Evolutionary conservation across 2,797 vertebrate species (phyloP).

Genomic region (Perodicticus potto): DNA sequence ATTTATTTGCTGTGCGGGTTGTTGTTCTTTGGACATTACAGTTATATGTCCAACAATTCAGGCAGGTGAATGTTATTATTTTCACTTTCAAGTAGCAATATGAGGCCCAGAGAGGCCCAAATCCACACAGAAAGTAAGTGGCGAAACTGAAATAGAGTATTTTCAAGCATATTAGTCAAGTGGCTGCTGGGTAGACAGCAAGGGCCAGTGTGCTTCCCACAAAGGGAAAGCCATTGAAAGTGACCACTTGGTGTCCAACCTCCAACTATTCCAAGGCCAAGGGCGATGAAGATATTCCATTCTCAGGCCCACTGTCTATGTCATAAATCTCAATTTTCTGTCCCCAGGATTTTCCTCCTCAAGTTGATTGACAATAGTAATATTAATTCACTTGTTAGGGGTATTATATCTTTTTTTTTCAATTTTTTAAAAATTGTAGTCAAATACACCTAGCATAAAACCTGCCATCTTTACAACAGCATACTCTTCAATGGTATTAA

Average conservation of each 20-base stretch:
- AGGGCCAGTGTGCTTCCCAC: background rate
- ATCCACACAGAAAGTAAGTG: background rate
- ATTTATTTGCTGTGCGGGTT: slow-evolving; percentile 26
- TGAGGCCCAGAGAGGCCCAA: slow-evolving; percentile 27
- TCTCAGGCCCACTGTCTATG: background rate
- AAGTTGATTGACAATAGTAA: background rate
- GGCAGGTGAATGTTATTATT: background rate
- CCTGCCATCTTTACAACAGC: background rate
- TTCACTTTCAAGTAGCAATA: slow-evolving; percentile 51
- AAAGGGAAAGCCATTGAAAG: background rate
- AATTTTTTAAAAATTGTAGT: background rate
- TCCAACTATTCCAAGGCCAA: background rate
- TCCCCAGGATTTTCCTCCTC: background rate
- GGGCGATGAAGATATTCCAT: background rate
- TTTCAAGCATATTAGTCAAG: background rate
- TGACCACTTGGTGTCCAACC: background rate
- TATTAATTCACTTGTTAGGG: background rate
- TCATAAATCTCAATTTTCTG: background rate
- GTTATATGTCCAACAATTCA: slow-evolving; percentile 12
- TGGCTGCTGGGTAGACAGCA: background rate
- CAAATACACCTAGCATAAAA: background rate
- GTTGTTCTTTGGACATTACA: background rate
- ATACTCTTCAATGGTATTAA: background rate
- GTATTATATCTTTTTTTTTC: background rate
- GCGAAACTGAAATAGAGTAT: background rate